Conservation (phyloP, 2,113 vertebrate genomes). For the Mandrillus leucophaeus region DNA sequence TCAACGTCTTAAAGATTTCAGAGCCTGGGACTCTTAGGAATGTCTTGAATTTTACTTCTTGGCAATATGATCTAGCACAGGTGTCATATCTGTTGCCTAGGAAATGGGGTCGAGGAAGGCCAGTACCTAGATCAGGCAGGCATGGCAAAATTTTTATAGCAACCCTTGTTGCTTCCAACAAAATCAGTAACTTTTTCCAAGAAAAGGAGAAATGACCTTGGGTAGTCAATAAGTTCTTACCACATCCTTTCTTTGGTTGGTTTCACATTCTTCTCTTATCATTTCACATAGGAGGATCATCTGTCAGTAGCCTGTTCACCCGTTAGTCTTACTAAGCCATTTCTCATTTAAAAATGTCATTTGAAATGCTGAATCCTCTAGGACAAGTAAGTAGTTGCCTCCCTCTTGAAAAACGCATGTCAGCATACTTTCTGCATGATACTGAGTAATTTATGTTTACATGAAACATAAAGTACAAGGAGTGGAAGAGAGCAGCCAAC, state of each 20-base stretch:
- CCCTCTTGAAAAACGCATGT: neutral
- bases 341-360: constrained; percentile 10
- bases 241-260: neutral
- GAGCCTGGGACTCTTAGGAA: neutral
- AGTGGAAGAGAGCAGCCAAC: neutral
- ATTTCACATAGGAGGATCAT: neutral
- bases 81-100: neutral
- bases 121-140: neutral
- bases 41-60: constrained; percentile 25
- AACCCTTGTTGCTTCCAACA: neutral
- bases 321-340: neutral
- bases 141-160: neutral
- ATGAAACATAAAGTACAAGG: neutral
- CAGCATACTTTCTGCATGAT: neutral
- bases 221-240: neutral
- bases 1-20: neutral
- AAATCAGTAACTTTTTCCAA: constrained; percentile 3
- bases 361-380: constrained; percentile 38
- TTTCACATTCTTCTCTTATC: neutral
- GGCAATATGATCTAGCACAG: neutral
- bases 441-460: neutral
- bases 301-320: neutral
- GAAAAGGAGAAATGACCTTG: neutral
- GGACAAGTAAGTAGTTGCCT: constrained; percentile 16
- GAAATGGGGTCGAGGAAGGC: neutral